Evolutionary conservation across 2,888 invertebrate species (phyloP), one percentile per base, ranked within the genome.

Genomic region (Archips xylosteana): DNA sequence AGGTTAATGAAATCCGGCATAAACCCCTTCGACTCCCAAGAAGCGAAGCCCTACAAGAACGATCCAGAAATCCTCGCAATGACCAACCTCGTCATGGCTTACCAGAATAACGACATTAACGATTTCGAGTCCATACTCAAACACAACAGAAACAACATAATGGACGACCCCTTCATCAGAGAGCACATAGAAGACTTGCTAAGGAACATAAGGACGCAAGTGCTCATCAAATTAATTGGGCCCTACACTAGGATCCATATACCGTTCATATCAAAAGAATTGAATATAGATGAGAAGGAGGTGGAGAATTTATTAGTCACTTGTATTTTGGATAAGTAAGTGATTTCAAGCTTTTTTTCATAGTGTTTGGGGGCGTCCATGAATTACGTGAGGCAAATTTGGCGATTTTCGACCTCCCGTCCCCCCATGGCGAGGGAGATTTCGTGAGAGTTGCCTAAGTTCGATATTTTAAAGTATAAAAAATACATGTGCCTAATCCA

Each of bases 1-100:
- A 98, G 98, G 98, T 95, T 99, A 78, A 99, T 99, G 99, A 99
- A 99, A 89, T 99, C 99, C 4, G 99, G 99, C 51, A 99, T 99
- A 78, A 99, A 99, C 94, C 99, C 99, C 0, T 99, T 99, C 90
- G 99, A 99, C 92, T 99, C 99, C 0, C 99, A 99, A 95, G 99
- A 99, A 95, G 99, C 99, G 0, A 99, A 99, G 88, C 99, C 99
- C 0, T 99, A 99, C 89, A 99, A 99, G 94, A 99, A 99, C 89
- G 99, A 99, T 94, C 99, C 99, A 0, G 99, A 99, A 94, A 99
- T 99, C 82, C 95, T 99, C 79, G 99, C 99, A 15, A 99, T 99
- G 99, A 99, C 99, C 6, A 99, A 99, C 94, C 95, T 99, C 82
- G 99, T 99, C 72, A 97, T 96, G 88, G 98, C 99, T 15, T 99